A percentile compares a stretch with the other conserved stretches of the same genome.
phyloP scores from a whole-genome alignment of 2,113 vertebrate genomes.

The Etheostoma spectabile region DNA sequence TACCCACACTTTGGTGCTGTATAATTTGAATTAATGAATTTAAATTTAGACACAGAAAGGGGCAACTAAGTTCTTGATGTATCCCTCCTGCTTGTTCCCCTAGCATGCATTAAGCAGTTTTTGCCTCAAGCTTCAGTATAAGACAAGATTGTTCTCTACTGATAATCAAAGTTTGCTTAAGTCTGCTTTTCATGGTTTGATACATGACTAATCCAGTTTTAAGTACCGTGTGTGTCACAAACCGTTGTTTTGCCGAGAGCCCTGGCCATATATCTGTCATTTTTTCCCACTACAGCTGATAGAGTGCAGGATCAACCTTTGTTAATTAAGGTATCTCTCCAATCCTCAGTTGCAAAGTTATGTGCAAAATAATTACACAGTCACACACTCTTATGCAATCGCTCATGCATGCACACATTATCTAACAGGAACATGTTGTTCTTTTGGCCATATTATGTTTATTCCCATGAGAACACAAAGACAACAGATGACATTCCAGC shows the following conservation, averaged over 20 bases:
- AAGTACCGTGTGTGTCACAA: slow-evolving; percentile 29
- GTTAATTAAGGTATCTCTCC: slow-evolving; percentile 22
- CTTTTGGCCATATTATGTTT: slow-evolving; percentile 79
- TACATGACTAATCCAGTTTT: slow-evolving; percentile 58
- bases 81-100: slow-evolving; percentile 24
- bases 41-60: slow-evolving; percentile 1
- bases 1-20: slow-evolving; percentile 10
- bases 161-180: slow-evolving; percentile 40
- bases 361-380: slow-evolving; percentile 17
- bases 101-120: slow-evolving; percentile 12
- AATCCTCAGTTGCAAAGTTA: slow-evolving; percentile 15
- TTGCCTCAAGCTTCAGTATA: slow-evolving; percentile 36
- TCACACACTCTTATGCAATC: slow-evolving; percentile 6
- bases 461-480: slow-evolving; percentile 83
- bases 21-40: slow-evolving; percentile 18
- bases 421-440: slow-evolving; percentile 66
- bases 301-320: neutral
- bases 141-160: slow-evolving; percentile 45
- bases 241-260: slow-evolving; percentile 19
- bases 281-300: slow-evolving; percentile 21
- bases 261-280: neutral
- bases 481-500: slow-evolving; percentile 78
- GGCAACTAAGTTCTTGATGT: slow-evolving; percentile 19
- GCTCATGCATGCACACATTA: slow-evolving; percentile 47
- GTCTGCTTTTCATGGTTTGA: slow-evolving; percentile 35